phyloP scores from a whole-genome alignment of 2,113 vertebrate genomes.

The Uropsilus gracilis region DNA sequence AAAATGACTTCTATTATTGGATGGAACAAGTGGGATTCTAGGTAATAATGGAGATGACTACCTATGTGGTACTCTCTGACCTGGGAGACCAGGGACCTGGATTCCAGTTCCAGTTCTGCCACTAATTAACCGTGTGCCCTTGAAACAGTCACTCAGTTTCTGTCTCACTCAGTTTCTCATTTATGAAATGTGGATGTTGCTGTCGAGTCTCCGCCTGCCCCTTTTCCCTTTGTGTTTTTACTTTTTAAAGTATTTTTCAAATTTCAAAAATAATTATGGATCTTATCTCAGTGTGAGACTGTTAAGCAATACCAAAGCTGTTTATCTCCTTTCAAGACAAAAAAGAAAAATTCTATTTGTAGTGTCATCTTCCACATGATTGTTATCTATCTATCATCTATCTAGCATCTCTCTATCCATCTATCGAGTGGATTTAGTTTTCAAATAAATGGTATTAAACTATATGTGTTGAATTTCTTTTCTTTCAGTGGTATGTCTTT shows the following conservation, averaged over 20 bases:
- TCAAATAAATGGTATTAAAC: conserved; percentile 27
- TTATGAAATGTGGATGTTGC: conserved; percentile 26
- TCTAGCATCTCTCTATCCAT: not conserved
- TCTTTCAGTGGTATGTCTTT: not conserved
- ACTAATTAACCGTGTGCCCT: conserved; percentile 55
- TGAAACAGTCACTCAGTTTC: conserved; percentile 11
- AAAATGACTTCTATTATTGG: conserved; percentile 61
- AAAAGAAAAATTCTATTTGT: conserved; percentile 34
- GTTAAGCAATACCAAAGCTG: not conserved
- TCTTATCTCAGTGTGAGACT: conserved; percentile 37
- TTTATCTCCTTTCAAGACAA: not conserved
- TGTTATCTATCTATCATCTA: not conserved
- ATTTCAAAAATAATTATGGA: not conserved
- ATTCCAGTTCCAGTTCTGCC: conserved; percentile 54
- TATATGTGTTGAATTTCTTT: not conserved
- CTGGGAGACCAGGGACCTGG: not conserved
- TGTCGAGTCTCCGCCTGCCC: not conserved
- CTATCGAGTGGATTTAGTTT: not conserved
- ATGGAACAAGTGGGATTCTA: conserved; percentile 35
- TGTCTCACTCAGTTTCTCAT: not conserved
- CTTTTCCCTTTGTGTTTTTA: not conserved
- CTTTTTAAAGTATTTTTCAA: conserved; percentile 3
- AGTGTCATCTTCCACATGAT: not conserved
- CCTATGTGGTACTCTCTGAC: not conserved
- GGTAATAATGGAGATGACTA: conserved; percentile 46